Evolutionary conservation across 37 sponge, comb jelly and placozoan species (phyloP).

Genomic region (Cliona cf. orientalis): DNA sequence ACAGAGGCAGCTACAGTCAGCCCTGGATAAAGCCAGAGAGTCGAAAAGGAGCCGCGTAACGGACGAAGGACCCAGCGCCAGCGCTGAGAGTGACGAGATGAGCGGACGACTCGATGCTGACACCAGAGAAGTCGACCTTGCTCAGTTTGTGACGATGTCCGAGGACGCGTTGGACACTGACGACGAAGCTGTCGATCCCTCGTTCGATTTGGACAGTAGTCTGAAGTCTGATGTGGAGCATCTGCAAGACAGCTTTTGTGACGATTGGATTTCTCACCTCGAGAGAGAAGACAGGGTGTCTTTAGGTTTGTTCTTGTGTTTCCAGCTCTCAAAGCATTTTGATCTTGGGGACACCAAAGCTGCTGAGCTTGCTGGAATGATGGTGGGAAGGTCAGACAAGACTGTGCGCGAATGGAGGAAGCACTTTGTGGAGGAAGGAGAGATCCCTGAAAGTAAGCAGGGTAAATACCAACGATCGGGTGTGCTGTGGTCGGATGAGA

Average conservation of each 20-base stretch:
- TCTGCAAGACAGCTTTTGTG: conserved; percentile 37
- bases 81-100: not conserved
- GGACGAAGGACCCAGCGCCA: not conserved
- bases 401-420: conserved; percentile 42
- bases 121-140: not conserved
- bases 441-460: conserved; percentile 33
- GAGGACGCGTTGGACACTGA: conserved; percentile 62
- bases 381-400: conserved; percentile 50
- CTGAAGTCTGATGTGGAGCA: conserved; percentile 31
- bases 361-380: conserved; percentile 58
- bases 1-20: conserved; percentile 15
- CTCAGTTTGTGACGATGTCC: conserved; percentile 33
- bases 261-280: conserved; percentile 39
- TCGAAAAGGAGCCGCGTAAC: conserved; percentile 11
- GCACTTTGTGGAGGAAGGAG: conserved; percentile 25
- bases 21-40: conserved; percentile 33
- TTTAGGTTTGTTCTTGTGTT: conserved; percentile 50
- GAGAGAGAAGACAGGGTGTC: conserved; percentile 32
- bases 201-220: conserved; percentile 37
- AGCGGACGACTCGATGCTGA: too few species aligned
- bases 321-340: conserved; percentile 18
- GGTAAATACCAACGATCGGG: conserved; percentile 53
- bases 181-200: conserved; percentile 49
- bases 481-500: conserved; percentile 33
- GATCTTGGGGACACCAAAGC: conserved; percentile 29